Percentiles rank a stretch among this genome's conserved stretches.
These are phyloP conservation scores for Drosophila yooni DNA, from an alignment of 2,888 invertebrate species.

Conservation along the genomic window DNA sequence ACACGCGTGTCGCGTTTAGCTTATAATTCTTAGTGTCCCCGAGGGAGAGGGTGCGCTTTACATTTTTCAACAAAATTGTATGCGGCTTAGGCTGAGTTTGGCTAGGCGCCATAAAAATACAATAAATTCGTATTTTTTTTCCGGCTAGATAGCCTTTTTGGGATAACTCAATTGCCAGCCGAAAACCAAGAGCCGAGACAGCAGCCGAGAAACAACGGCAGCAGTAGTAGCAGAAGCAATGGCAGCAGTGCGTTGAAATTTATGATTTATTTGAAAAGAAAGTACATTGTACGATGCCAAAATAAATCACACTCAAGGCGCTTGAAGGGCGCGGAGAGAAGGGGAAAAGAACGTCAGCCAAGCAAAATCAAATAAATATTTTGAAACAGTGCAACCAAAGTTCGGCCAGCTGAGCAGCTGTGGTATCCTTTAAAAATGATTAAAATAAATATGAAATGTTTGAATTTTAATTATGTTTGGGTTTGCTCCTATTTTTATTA, in stretches of 20 bases:
- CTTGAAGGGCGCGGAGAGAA: conserved; percentile 16
- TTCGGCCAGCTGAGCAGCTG: neutral
- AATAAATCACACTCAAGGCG: conserved; percentile 79
- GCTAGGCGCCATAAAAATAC: conserved; percentile 76
- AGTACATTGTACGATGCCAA: conserved; percentile 77
- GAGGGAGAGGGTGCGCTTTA: conserved; percentile 51
- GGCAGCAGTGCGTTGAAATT: conserved; percentile 73
- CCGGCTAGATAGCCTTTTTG: conserved; percentile 68
- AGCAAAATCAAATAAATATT: conserved; percentile 70
- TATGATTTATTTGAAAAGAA: conserved; percentile 80
- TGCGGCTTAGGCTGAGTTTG: conserved; percentile 55
- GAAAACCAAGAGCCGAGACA: conserved; percentile 1
- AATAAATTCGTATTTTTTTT: conserved; percentile 64
- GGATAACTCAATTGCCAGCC: conserved; percentile 76
- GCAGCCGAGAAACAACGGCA: conserved; percentile 13
- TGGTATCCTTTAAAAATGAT: conserved; percentile 12
- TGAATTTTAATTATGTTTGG: neutral
- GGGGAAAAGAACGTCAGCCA: conserved; percentile 36
- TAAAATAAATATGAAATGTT: neutral
- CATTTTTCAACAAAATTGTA: conserved; percentile 74
- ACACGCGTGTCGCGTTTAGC: conserved; percentile 73
- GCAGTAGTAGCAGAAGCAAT: conserved; percentile 12
- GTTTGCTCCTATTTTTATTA: neutral
- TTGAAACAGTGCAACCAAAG: conserved; percentile 20
- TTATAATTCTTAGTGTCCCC: conserved; percentile 67